Conservation (phyloP, 2,113 vertebrate genomes). For the Amblyopsis rosae region DNA sequence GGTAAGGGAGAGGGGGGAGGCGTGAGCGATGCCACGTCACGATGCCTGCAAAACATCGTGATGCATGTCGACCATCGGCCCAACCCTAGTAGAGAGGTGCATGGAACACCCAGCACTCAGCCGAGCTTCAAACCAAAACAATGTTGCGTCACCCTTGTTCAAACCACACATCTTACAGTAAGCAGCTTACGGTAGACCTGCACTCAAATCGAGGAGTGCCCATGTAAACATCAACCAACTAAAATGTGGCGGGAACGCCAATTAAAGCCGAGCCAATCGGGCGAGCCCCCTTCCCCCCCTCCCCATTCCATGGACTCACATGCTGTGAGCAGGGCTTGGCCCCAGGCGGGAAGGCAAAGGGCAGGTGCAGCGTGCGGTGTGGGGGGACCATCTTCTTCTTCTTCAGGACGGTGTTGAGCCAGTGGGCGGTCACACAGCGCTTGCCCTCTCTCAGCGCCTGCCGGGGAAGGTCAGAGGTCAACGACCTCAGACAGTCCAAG, state of each 20-base stretch:
- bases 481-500: no score
- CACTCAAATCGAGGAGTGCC: no score
- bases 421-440: slow-evolving; percentile 94
- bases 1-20: background rate
- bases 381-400: slow-evolving; percentile 93
- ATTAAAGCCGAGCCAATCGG: no score
- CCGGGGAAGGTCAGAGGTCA: background rate
- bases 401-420: slow-evolving; percentile 91
- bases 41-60: no score
- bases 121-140: background rate
- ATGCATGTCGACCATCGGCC: no score
- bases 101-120: background rate
- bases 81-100: no score
- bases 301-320: slow-evolving; percentile 71
- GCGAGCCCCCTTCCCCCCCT: no score
- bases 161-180: no score
- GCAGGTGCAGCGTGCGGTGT: slow-evolving; percentile 90
- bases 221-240: no score
- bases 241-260: no score
- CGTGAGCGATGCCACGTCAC: background rate
- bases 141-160: background rate
- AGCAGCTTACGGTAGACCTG: no score
- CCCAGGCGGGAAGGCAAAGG: slow-evolving; percentile 93
- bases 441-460: slow-evolving; percentile 91
- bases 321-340: slow-evolving; percentile 96